Base-by-base conservation (phyloP, 2,888 invertebrate species). In the Rhyacophila evoluta region DNA sequence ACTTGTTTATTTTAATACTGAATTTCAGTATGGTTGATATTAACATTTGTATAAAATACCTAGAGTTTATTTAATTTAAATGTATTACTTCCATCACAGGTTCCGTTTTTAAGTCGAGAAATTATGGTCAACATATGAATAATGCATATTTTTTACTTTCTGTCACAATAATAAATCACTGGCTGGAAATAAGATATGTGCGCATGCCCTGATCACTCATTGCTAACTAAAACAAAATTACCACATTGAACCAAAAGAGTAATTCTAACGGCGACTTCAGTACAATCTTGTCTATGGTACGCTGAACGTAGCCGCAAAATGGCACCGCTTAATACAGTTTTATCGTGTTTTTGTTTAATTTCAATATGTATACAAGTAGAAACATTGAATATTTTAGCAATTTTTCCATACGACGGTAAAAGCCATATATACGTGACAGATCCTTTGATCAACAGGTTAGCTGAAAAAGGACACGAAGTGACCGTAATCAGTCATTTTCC, bases 401-500 rank as follows among this genome's bases (percentile, higher is more conserved):
- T 91, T 84, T 91, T 91, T 84, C 91, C 91, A 6, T 84, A 87
- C 81, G 81, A 81, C 2, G 90, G 89, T 74, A 88, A 89, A 75
- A 91, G 89, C 83, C 91, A 91, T 85, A 88, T 90, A 84, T 84
- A 89, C 75, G 90, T 90, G 67, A 89, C 90, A 83, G 88, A 90
- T 77, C 86, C 86, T 29, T 84, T 91, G 70, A 86, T 91, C 82
- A 87, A 88, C 41, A 90, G 89, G 83, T 85, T 92, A 55, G 89
- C 89, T 10, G 86, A 86, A 82, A 86, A 88, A 39, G 88, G 91
- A 78, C 91, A 92, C 83, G 88, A 91, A 79, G 89, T 92, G 75
- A 91, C 90, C 27, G 87, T 91, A 83, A 87, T 91, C 72, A 90
- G 88, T 84, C 89, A 90, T 84, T 91, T 90, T 84, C 88, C 88